phyloP scores from a whole-genome alignment of 2,888 invertebrate genomes.

The Agrypnus murinus region DNA sequence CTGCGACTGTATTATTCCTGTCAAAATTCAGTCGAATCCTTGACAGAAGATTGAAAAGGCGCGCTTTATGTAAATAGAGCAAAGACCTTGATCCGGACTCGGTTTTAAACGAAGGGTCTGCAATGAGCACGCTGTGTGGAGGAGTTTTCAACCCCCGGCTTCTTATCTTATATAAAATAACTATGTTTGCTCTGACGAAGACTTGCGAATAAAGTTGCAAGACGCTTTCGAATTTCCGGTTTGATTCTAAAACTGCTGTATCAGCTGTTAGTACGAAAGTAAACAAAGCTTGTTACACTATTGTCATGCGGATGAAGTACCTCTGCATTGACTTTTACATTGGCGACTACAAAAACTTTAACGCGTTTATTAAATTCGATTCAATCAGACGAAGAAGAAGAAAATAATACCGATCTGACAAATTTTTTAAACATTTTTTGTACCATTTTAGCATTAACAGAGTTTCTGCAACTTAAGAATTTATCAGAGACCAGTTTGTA shows the following conservation, averaged over 20 bases:
- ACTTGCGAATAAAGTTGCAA: constrained; percentile 21
- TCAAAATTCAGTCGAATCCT: constrained; percentile 26
- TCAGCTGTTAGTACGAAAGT: constrained; percentile 39
- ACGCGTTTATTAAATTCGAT: too few relatives aligned
- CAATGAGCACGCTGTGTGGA: not conserved
- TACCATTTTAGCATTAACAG: too few relatives aligned
- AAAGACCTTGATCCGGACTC: constrained; percentile 32
- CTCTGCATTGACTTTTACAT: constrained; percentile 9
- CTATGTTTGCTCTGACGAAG: constrained; percentile 43
- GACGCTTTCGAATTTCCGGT: constrained; percentile 27
- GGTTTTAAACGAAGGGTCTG: constrained; percentile 35
- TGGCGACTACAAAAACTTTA: too few relatives aligned
- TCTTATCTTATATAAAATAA: constrained; percentile 44
- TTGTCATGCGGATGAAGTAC: constrained; percentile 15
- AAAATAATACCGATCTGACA: too few relatives aligned
- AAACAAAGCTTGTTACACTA: constrained; percentile 41
- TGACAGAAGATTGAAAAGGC: constrained; percentile 41
- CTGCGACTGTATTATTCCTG: constrained; percentile 27
- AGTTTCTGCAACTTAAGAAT: too few relatives aligned
- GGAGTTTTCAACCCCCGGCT: constrained; percentile 31
- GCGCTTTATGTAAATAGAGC: constrained; percentile 41
- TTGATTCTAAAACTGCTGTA: constrained; percentile 36
- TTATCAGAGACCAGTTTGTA: too few relatives aligned
- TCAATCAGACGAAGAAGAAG: too few relatives aligned
- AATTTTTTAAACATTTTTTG: too few relatives aligned